Evolutionary conservation across 2,113 vertebrate genomes (phyloP), one percentile per base, ranked within the genome.

Genomic region (Oreocharis arfaki): DNA sequence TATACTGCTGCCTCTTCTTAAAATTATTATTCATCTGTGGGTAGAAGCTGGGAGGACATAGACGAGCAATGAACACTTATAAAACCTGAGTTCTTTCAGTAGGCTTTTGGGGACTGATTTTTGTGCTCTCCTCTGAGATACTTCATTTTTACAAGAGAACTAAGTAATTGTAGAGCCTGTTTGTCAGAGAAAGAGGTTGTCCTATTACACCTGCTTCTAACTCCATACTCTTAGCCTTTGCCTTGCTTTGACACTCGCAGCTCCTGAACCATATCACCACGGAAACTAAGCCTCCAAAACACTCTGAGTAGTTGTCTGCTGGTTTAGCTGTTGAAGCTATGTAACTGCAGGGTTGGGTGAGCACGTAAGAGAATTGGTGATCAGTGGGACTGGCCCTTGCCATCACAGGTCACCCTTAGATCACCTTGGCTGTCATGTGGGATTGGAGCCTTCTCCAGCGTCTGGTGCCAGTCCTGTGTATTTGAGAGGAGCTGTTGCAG

Each of bases 301-400:
- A 46, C 26, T 21, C 57, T 13, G 33, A 22, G 7, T 41, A 11
- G 73, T 74, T 59, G 10, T 7, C 33, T 55, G 50, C 50, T 50
- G 56, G 14, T 81, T 63, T 39, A 50, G 77, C 44, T 59, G 52
- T 82, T 61, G 17, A 60, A 78, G 33, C 37, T 20, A 3, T 3
- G 9, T 18, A 10, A 9, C 50, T 64, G 57, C 26, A 22, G 69
- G n/a, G 19, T 20, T 47, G 7, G 17, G 33, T 10, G 67, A 28
- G 24, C 5, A 33, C 4, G 0, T 37, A 5, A 56, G 68, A n/a
- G 56, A 46, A 8, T 11, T 1, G 9, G 16, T 26, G 13, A 3
- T 46, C 18, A 7, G 21, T 4, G 47, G 53, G 46, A 14, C 35
- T 55, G 67, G 39, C 24, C 32, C 59, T 69, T 3, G 0, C 22